These are phyloP conservation scores for Anser brachyrhynchus DNA, from an alignment of 2,113 vertebrate genomes.

Conservation along the genomic window DNA sequence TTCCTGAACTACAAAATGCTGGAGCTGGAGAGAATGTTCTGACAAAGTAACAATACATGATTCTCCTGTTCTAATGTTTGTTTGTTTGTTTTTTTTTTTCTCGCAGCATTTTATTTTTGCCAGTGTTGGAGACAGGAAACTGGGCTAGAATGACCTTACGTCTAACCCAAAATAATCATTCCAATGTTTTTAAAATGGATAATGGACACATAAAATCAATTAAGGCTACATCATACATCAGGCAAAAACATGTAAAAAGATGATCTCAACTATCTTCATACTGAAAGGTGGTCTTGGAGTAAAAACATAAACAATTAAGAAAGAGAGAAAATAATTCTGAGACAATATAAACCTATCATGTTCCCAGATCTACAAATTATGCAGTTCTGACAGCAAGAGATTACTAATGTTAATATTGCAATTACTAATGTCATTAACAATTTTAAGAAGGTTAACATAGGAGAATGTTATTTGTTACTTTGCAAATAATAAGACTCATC, in stretches of 20 bases:
- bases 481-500: neutral
- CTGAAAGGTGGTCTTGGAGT: neutral
- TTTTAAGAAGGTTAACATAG: neutral
- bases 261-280: neutral
- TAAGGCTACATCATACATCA: neutral
- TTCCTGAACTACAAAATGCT: conserved; percentile 55
- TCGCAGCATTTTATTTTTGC: neutral
- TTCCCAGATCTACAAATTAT: neutral
- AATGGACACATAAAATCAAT: neutral
- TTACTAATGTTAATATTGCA: neutral
- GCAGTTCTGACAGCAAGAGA: neutral
- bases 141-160: neutral
- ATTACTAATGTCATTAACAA: neutral
- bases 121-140: neutral
- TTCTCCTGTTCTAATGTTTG: neutral
- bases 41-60: neutral
- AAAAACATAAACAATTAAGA: neutral
- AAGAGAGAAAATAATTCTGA: neutral
- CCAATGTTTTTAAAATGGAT: neutral
- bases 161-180: neutral
- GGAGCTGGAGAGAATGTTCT: neutral
- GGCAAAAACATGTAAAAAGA: neutral
- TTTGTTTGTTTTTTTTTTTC: neutral
- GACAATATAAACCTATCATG: neutral
- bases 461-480: neutral